phyloP scores from a whole-genome alignment of 2,113 vertebrate genomes.

The Centrocercus urophasianus region DNA sequence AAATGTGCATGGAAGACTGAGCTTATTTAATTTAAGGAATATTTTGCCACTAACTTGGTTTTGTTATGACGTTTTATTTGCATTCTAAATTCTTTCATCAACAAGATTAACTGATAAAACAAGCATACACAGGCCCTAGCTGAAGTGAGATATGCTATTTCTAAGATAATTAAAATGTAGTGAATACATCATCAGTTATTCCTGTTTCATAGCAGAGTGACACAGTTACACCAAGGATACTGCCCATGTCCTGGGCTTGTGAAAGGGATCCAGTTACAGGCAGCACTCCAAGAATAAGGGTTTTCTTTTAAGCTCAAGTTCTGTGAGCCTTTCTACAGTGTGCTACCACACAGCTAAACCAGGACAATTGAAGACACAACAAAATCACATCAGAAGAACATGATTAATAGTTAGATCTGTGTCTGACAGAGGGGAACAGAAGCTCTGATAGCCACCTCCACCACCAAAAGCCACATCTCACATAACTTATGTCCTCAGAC shows the following conservation, averaged over 20 bases:
- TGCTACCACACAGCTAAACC: neutral
- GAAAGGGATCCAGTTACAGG: neutral
- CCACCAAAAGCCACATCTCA: neutral
- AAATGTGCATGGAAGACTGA: neutral
- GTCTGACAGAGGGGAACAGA: neutral
- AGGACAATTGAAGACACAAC: neutral
- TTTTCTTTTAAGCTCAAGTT: neutral
- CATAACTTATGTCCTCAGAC: neutral
- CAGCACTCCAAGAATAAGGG: neutral
- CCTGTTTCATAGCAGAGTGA: neutral
- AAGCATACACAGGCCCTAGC: neutral
- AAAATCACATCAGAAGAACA: neutral
- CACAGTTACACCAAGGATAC: neutral
- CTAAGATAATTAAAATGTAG: neutral
- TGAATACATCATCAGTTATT: neutral
- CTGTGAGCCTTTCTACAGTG: neutral
- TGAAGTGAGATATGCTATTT: neutral
- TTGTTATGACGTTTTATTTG: neutral
- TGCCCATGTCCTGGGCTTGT: neutral
- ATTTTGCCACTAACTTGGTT: conserved; percentile 31
- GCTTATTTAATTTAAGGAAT: neutral
- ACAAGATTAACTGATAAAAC: neutral
- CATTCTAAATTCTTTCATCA: neutral
- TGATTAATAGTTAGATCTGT: neutral
- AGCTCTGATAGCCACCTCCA: neutral